These are phyloP conservation scores for Ostrea denselamellosa DNA, from an alignment of 1,140 invertebrate genomes.

Conservation along the genomic window DNA sequence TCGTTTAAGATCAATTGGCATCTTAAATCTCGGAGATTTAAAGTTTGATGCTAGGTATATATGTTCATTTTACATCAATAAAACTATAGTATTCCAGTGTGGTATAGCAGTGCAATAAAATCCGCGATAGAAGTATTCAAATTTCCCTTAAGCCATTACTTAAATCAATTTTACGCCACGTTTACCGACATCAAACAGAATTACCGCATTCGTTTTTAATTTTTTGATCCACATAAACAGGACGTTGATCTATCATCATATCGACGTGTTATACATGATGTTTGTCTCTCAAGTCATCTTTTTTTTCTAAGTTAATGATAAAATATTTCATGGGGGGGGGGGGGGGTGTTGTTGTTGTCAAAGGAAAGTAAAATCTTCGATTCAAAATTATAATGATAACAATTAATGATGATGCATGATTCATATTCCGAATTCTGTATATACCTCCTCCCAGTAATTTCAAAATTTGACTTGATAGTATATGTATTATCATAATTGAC, in stretches of 20 bases:
- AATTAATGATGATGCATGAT: neutral
- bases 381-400: too few relatives aligned
- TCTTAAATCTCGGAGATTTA: constrained; percentile 2
- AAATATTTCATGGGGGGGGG: neutral
- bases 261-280: neutral
- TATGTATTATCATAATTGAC: too few relatives aligned
- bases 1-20: neutral
- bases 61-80: constrained; percentile 11
- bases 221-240: constrained; percentile 21
- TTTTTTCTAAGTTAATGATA: neutral
- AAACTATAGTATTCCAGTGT: neutral
- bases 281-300: neutral
- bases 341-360: neutral
- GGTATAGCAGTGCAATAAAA: constrained; percentile 17
- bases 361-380: neutral
- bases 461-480: too few relatives aligned
- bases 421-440: neutral
- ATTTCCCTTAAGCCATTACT: constrained; percentile 36
- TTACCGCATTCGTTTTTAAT: constrained; percentile 19
- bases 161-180: constrained; percentile 35
- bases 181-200: constrained; percentile 20
- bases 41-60: neutral
- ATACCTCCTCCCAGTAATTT: too few relatives aligned
- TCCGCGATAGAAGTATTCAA: constrained; percentile 24
- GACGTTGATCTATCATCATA: neutral